Evolutionary conservation across 1,140 invertebrate genomes (phyloP).

Genomic region (Campoletis sonorensis): DNA sequence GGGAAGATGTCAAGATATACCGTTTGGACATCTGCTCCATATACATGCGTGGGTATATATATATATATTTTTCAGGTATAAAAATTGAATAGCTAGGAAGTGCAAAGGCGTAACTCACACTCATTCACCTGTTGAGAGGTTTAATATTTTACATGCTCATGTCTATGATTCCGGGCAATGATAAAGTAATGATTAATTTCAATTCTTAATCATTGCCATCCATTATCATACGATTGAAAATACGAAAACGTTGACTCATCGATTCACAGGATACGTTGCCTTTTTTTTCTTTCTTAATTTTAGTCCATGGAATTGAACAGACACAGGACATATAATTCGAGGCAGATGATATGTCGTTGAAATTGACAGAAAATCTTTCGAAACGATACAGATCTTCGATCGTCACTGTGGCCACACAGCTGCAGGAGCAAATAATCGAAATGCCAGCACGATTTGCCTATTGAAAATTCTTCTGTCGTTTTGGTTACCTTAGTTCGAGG

Average conservation of each 20-base stretch:
- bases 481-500: not conserved
- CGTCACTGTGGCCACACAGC: not conserved
- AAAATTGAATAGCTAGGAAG: not conserved
- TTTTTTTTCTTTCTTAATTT: not conserved
- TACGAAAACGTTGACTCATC: no score
- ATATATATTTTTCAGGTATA: not conserved
- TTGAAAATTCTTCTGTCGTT: not conserved
- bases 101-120: not conserved
- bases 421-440: not conserved
- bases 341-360: not conserved
- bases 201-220: no score
- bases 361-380: not conserved
- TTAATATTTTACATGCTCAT: no score
- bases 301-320: not conserved
- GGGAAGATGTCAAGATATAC: slow-evolving; percentile 1
- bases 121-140: no score
- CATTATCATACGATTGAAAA: no score
- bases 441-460: not conserved
- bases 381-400: not conserved
- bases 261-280: no score
- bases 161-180: no score
- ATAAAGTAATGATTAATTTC: no score
- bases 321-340: not conserved
- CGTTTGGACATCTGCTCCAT: slow-evolving; percentile 26
- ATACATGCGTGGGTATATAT: not conserved